A percentile compares a stretch with the other conserved stretches of the same genome.
Evolutionary conservation across 2,888 invertebrate genomes (phyloP).

Genomic region (Vesta saturnalis): DNA sequence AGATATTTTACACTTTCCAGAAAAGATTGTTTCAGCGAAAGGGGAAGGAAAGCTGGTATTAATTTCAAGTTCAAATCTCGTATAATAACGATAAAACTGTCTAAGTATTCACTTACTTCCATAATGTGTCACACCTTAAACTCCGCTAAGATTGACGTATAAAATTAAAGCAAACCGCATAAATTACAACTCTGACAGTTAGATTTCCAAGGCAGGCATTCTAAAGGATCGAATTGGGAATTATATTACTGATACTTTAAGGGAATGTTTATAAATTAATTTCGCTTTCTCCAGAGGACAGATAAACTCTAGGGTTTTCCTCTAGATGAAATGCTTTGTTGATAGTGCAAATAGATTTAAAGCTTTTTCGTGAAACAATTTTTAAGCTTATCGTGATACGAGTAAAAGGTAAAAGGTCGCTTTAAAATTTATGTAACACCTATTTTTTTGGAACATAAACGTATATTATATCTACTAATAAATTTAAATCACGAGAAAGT

Average conservation of each 20-base stretch:
- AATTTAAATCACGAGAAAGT: too few relatives aligned
- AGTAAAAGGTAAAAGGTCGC: too few relatives aligned
- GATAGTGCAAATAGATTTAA: too few relatives aligned
- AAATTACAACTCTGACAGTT: not conserved
- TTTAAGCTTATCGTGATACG: too few relatives aligned
- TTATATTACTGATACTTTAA: not conserved
- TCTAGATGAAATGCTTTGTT: not conserved
- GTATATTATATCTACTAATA: too few relatives aligned
- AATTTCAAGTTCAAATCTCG: not conserved
- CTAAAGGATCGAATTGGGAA: conserved; percentile 1
- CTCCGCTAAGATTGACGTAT: not conserved
- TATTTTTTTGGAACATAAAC: too few relatives aligned
- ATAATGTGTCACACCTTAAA: not conserved
- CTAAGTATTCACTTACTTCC: not conserved
- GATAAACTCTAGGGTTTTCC: not conserved
- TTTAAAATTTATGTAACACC: too few relatives aligned
- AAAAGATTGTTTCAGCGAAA: not conserved
- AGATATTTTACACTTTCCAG: not conserved
- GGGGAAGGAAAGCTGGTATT: not conserved
- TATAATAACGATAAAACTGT: not conserved
- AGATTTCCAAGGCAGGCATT: not conserved
- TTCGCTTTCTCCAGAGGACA: not conserved
- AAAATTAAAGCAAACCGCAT: conserved; percentile 1
- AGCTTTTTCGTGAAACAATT: too few relatives aligned
- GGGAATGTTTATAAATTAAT: not conserved